Base-by-base conservation (phyloP, 2,888 invertebrate species). In the Temnothorax unifasciatus region DNA sequence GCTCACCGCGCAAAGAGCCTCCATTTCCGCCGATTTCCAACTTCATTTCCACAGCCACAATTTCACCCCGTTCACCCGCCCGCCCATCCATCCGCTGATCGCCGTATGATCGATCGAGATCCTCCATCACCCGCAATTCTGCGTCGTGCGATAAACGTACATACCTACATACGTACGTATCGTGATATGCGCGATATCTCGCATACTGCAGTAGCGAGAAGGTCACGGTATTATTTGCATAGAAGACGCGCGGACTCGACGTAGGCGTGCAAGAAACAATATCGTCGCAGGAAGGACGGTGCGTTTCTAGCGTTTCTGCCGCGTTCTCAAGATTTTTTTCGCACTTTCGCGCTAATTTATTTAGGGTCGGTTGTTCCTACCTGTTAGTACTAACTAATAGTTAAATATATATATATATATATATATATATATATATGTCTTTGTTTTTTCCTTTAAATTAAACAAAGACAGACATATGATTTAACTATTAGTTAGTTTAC, bases 11-110 rank as follows among this genome's bases (percentile, higher is more conserved):
- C 79, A 90, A 90, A 90, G 89, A 90, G 90, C 87, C 86, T 89
- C 92, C 90, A 93, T 93, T 93, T 93, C 93, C 93, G 92, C 84
- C 92, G 90, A 93, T 93, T 93, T 92, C 89, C 86, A 89, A 88
- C 89, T 88, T 89, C 90, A 88, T 91, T 90, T 88, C 84, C 83
- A 88, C 83, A 64, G 81, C 88, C 81, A 90, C 91, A 87, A 90
- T 89, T 87, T 86, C 85, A 25, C 64, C 13, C 68, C 59, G 29
- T 64, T 18, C 21, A 4, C 18, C 38, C 79, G 21, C 47, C 61
- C 21, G 41, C 44, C 13, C 18, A 6, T 18, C 18, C 21, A 9
- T 29, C n/a, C 50, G 29, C 41, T 52, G 50, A 38, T 41, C 59
- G 61, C 47, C 54, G 41, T 69, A 50, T 82, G 84, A 88, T 89